phyloP scores from a whole-genome alignment of 2,888 invertebrate genomes.

The Corbicula japonica region DNA sequence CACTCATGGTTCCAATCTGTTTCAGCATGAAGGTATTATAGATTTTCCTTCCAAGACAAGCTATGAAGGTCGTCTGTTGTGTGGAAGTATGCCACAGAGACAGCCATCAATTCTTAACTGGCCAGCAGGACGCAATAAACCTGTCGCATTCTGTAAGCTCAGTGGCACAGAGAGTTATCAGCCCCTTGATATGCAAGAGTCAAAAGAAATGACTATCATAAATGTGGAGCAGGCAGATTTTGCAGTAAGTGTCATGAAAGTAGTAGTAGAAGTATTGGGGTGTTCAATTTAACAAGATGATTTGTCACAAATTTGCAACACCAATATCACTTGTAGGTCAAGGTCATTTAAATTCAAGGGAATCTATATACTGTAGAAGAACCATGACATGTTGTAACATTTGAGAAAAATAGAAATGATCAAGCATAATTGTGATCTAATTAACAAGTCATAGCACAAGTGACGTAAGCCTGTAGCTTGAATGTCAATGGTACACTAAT shows the following conservation, averaged over 20 bases:
- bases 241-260: conserved; percentile 66
- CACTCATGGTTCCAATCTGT: no score
- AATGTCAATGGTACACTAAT: no score
- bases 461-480: no score
- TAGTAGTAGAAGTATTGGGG: background rate
- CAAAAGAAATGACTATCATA: conserved; percentile 52
- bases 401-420: no score
- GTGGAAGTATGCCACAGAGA: conserved; percentile 65
- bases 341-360: no score
- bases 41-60: conserved; percentile 92
- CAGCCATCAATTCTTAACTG: conserved; percentile 71
- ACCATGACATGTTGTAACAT: no score
- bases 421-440: no score
- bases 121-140: conserved; percentile 69
- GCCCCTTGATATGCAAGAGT: conserved; percentile 39
- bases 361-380: no score
- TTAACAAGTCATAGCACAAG: no score
- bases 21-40: conserved; percentile 91
- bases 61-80: conserved; percentile 89
- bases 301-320: no score
- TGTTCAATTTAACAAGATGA: no score
- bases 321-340: no score
- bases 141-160: conserved; percentile 75
- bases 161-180: conserved; percentile 67
- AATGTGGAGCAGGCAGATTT: conserved; percentile 72